Evolutionary conservation across 2,888 invertebrate species (phyloP), one percentile per base, ranked within the genome.

Genomic region (Alloplasta piceator): DNA sequence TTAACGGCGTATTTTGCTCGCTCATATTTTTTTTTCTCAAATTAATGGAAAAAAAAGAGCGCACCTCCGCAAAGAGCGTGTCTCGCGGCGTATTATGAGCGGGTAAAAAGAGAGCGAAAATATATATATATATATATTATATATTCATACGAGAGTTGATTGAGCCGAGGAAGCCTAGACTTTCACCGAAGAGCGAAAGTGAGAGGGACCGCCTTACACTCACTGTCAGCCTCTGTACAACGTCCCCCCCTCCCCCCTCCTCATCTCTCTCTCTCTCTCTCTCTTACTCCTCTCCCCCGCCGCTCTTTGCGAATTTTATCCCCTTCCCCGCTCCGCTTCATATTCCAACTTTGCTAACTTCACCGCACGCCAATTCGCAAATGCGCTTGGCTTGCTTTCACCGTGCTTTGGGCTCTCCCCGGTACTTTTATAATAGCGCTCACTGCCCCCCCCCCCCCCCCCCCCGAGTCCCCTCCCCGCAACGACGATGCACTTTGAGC

Each of bases 151-250:
- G 43, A 70, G 41, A 60, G 73, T 60, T 48, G 71, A 61, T 67
- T 61, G 61, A 75, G 55, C 55, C 61, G 75, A 55, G 66, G 66
- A 78, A 76, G 71, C 56, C 76, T 85, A 84, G 88, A 91, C 91
- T 91, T 91, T 91, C 91, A 91, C 91, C 90, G 85, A 84, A 88
- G 85, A 91, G 91, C 90, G 91, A 91, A 91, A 91, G 91, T 91
- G 89, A 91, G 90, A 89, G 91, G 83, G 81, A 82, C 83, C 76
- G 78, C 78, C 55, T 76, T 41, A 55, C 72, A 75, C 70, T 63
- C 72, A 67, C 80, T 84, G 71, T 67, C 63, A 77, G 58, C 78
- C 78, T 75, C 78, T 78, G 80, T 78, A 82, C 63, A 46, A n/a
- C 46, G 52, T 60, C 41, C 61, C 71, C 83, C 26, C 66, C 78